Conservation (phyloP, 1,140 invertebrate genomes). For the Myzus persicae region DNA sequence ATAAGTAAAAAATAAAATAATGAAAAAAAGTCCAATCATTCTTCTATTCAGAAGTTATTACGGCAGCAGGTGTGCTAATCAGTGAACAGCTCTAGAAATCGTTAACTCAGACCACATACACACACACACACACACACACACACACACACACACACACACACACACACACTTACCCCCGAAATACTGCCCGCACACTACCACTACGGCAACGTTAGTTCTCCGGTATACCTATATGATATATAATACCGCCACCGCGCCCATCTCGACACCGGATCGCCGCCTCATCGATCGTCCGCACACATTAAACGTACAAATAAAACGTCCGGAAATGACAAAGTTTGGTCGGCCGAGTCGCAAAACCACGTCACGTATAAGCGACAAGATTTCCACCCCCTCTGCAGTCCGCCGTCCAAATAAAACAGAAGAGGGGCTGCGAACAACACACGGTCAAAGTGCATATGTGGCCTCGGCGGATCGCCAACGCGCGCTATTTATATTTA, state of each 20-base stretch:
- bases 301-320: constrained; percentile 38
- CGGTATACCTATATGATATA: neutral
- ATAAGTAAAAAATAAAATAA: neutral
- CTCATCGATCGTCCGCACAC: constrained; percentile 41
- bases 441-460: constrained; percentile 20
- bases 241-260: neutral
- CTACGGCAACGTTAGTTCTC: neutral
- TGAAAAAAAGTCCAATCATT: constrained; percentile 40
- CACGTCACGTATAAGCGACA: constrained; percentile 56
- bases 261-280: constrained; percentile 3
- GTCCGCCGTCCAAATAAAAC: constrained; percentile 1
- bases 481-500: neutral
- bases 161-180: neutral
- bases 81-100: constrained; percentile 47
- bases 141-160: neutral
- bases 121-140: neutral
- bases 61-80: constrained; percentile 53
- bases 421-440: neutral
- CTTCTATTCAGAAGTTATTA: constrained; percentile 45
- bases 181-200: neutral
- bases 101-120: neutral
- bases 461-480: neutral
- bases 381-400: constrained; percentile 33
- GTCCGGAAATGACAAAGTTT: constrained; percentile 50
- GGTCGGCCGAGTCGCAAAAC: constrained; percentile 47